Evolutionary conservation across 2,113 vertebrate species (phyloP).

Genomic region (Takifugu bimaculatus): DNA sequence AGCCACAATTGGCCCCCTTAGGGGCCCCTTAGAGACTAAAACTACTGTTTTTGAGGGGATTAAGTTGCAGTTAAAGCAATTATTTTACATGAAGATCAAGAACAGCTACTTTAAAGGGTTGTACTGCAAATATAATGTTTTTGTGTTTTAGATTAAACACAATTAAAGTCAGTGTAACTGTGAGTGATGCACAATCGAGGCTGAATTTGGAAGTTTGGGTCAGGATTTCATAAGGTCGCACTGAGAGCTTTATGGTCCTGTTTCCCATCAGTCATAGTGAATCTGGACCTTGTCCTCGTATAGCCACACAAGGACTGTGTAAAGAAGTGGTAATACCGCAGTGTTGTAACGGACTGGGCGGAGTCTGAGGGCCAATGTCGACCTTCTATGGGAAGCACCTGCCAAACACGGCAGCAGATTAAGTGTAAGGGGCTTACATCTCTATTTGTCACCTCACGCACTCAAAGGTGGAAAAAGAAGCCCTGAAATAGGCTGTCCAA

Average conservation of each 20-base stretch:
- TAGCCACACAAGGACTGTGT: constrained; percentile 21
- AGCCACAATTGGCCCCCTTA: constrained; percentile 22
- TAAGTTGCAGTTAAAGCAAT: too few relatives aligned
- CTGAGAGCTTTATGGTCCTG: not conserved
- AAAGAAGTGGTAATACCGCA: constrained; percentile 39
- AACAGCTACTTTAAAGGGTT: too few relatives aligned
- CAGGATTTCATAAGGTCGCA: not conserved
- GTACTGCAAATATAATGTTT: too few relatives aligned
- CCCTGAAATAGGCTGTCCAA: constrained; percentile 3
- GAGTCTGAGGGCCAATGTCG: constrained; percentile 22
- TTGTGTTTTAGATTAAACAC: too few relatives aligned
- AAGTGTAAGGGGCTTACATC: constrained; percentile 61
- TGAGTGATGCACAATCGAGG: not conserved
- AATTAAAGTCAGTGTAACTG: too few relatives aligned
- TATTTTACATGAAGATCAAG: too few relatives aligned
- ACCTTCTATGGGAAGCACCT: constrained; percentile 35
- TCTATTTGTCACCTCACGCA: constrained; percentile 11
- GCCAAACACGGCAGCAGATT: constrained; percentile 49
- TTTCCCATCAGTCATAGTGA: not conserved
- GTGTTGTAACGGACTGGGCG: constrained; percentile 19
- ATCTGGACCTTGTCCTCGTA: constrained; percentile 12
- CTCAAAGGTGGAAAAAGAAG: constrained; percentile 21
- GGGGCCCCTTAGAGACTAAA: too few relatives aligned
- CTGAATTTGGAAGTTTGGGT: not conserved
- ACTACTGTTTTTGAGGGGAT: too few relatives aligned